These are phyloP conservation scores for Germaria angustata DNA, from an alignment of 2,888 invertebrate genomes.

Conservation along the genomic window DNA sequence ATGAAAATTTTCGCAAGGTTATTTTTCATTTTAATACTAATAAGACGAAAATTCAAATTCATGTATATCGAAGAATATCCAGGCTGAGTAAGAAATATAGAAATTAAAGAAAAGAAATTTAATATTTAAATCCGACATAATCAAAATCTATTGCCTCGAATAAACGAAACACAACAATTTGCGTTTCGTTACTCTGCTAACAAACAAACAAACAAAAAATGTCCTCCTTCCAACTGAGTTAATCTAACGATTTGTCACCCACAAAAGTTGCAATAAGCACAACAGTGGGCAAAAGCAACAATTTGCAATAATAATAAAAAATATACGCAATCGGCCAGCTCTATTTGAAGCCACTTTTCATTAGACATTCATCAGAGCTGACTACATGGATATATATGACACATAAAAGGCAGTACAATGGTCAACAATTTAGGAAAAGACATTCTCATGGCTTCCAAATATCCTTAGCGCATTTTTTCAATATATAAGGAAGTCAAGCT, in stretches of 20 bases:
- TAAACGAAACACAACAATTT: constrained; percentile 47
- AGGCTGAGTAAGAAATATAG: constrained; percentile 35
- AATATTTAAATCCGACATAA: constrained; percentile 38
- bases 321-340: too few relatives aligned
- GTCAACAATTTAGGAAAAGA: too few relatives aligned
- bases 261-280: constrained; percentile 21
- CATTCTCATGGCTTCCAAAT: too few relatives aligned
- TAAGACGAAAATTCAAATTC: neutral
- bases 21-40: constrained; percentile 1
- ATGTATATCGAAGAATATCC: neutral
- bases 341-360: too few relatives aligned
- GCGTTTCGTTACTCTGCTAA: neutral
- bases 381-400: too few relatives aligned
- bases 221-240: constrained; percentile 57
- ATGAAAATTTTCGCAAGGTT: constrained; percentile 42
- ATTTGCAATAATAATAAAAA: too few relatives aligned
- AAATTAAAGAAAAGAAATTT: neutral
- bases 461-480: too few relatives aligned
- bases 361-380: too few relatives aligned
- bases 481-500: too few relatives aligned
- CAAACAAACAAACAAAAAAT: constrained; percentile 33
- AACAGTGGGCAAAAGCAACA: constrained; percentile 20
- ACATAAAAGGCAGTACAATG: too few relatives aligned
- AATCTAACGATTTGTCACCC: constrained; percentile 59
- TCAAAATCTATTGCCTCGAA: constrained; percentile 53